These are phyloP conservation scores for Centroberyx gerrardi DNA, from an alignment of 2,797 vertebrate species.

Conservation along the genomic window DNA sequence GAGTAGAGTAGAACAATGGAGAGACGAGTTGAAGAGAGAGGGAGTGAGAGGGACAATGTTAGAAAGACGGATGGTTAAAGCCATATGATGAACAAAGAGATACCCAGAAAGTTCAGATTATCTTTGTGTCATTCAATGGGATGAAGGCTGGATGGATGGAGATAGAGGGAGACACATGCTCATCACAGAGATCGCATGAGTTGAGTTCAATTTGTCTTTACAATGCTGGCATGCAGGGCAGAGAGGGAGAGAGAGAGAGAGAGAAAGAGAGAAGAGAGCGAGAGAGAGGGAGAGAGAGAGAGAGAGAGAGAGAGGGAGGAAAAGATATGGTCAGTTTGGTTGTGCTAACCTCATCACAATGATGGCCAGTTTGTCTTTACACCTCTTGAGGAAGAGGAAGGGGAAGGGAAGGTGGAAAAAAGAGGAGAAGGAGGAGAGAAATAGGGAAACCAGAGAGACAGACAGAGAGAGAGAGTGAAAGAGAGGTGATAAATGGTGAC, in stretches of 20 bases:
- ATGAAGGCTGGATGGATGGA: no score
- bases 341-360: no score
- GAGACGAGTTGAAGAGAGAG: no score
- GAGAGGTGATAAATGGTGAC: background rate
- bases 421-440: background rate
- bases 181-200: constrained; percentile 94
- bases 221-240: constrained; percentile 83
- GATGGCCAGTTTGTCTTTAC: no score
- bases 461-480: background rate
- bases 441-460: background rate
- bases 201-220: constrained; percentile 92
- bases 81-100: no score
- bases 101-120: background rate
- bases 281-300: background rate
- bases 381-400: background rate
- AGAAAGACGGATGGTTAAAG: background rate
- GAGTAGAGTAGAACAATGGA: background rate
- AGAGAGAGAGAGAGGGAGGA: background rate
- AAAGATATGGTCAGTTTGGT: background rate
- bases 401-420: background rate
- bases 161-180: constrained; percentile 84
- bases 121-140: no score
- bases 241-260: background rate
- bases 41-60: no score
- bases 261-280: background rate